Percentiles rank a stretch among this genome's conserved stretches.
These are phyloP conservation scores for Morinoia aosen DNA, from an alignment of 2,888 invertebrate genomes.

Conservation along the genomic window DNA sequence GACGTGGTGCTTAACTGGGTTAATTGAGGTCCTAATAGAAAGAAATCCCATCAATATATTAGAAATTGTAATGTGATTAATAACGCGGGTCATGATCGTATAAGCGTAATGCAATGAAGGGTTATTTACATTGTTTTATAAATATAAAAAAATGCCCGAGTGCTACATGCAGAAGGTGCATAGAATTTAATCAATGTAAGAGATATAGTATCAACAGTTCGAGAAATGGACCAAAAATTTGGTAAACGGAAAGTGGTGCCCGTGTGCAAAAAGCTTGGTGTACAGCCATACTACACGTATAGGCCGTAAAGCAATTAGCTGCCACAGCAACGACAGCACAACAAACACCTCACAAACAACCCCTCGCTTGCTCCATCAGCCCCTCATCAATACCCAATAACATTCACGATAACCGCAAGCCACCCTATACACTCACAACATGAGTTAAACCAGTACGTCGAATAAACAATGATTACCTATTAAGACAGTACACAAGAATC, in stretches of 20 bases:
- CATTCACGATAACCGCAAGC: background rate
- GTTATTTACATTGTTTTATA: background rate
- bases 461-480: background rate
- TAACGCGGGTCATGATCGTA: background rate
- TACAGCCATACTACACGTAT: background rate
- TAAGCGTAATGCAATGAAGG: background rate
- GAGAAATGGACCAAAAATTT: background rate
- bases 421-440: background rate
- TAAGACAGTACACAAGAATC: background rate
- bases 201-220: background rate
- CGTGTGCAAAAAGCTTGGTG: background rate
- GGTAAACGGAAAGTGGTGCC: background rate
- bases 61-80: background rate
- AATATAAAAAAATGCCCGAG: background rate
- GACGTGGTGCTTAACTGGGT: background rate
- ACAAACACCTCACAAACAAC: slow-evolving; percentile 48
- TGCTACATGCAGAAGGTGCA: too few species aligned
- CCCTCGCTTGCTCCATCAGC: background rate
- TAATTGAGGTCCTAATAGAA: background rate
- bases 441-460: background rate
- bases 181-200: background rate
- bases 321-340: slow-evolving; percentile 48
- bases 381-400: slow-evolving; percentile 15
- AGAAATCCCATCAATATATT: background rate
- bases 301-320: slow-evolving; percentile 41